A percentile compares a stretch with the other conserved stretches of the same genome.
Evolutionary conservation across 35 echinoderm and acorn worm species (phyloP).

Genomic region (Lytechinus variegatus): DNA sequence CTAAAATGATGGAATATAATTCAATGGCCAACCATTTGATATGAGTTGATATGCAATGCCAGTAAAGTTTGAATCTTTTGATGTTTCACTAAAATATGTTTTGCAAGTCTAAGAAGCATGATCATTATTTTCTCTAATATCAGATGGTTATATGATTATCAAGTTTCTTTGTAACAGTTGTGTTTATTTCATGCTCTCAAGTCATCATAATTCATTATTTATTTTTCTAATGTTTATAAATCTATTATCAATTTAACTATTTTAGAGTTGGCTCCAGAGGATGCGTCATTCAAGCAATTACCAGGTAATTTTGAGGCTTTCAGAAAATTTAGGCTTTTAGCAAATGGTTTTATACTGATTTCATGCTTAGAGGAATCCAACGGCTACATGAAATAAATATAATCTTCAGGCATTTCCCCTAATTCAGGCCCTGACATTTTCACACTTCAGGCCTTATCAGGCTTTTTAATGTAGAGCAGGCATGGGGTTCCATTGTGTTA

Average conservation of each 20-base stretch:
- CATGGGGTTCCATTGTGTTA: too few species aligned
- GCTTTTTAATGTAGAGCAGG: too few species aligned
- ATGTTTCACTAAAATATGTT: background rate
- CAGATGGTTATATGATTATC: background rate
- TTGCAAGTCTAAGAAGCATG: background rate
- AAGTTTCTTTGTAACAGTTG: background rate
- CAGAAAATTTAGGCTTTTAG: too few species aligned
- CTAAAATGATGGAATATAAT: background rate
- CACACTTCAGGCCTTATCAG: too few species aligned
- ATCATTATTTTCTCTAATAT: background rate
- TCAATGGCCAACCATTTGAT: background rate
- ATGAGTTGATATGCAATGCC: background rate
- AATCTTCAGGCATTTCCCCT: too few species aligned
- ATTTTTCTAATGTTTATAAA: background rate
- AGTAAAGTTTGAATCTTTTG: background rate
- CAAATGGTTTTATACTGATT: too few species aligned
- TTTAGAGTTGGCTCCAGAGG: constrained; percentile 39
- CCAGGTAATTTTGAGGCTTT: constrained; percentile 39
- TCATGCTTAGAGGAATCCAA: too few species aligned
- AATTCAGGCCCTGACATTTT: too few species aligned
- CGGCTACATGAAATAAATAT: too few species aligned
- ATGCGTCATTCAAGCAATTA: constrained; percentile 40
- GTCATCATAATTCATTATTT: background rate
- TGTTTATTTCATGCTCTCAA: background rate
- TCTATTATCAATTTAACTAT: background rate